Conservation (phyloP, 2,113 vertebrate genomes). For the Zosterops lateralis region DNA sequence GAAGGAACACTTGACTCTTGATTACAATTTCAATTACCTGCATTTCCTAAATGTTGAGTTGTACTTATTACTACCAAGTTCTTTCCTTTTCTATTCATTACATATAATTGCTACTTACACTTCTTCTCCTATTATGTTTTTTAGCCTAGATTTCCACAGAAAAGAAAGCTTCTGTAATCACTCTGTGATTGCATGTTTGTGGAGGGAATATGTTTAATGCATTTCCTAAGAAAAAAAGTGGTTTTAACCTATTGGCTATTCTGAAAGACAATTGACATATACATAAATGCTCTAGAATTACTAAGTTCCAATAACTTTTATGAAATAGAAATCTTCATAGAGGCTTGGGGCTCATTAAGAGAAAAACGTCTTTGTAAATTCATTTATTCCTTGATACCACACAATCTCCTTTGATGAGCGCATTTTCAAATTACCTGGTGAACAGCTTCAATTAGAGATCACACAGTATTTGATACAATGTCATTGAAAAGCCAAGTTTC, state of each 20-base stretch:
- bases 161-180: neutral
- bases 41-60: conserved; percentile 11
- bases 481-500: neutral
- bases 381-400: neutral
- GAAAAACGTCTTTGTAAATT: neutral
- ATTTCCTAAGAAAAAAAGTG: neutral
- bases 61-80: neutral
- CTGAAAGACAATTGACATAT: neutral
- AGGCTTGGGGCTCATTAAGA: neutral
- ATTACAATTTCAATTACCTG: conserved; percentile 34
- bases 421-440: neutral
- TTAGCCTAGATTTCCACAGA: neutral
- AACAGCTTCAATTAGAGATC: neutral
- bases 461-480: neutral
- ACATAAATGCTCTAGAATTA: neutral
- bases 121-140: neutral
- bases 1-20: neutral
- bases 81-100: conserved; percentile 22
- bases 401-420: neutral
- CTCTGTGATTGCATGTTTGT: neutral
- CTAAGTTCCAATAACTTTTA: neutral
- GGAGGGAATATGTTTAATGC: neutral
- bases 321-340: neutral
- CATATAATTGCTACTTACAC: neutral
- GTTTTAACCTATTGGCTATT: neutral